Evolutionary conservation across 2,888 invertebrate genomes (phyloP), one percentile per base, ranked within the genome.

Genomic region (Apamea monoglypha): DNA sequence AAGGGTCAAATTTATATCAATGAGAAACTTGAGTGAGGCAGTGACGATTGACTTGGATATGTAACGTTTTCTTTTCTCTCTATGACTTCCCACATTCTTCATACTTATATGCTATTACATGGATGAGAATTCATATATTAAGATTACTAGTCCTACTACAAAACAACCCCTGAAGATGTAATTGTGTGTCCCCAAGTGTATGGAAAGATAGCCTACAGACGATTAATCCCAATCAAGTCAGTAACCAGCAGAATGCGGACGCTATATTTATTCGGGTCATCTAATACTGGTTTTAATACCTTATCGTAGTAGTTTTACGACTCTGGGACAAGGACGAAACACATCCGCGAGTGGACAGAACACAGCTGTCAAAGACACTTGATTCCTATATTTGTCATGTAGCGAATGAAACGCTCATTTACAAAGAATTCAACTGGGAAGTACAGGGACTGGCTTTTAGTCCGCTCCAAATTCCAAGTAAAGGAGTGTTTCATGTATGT

Each of bases 401-500:
- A 44, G 10, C 40, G 1, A 21, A 25, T 29, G 21, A 69, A 76
- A 16, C 3, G 25, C 29, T 61, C 3, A 36, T 40, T 59, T 40
- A 32, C 14, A 47, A 68, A 40, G 47, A 64, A 86, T 40, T 86
- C 1, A 64, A 82, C 21, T 76, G 83, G 82, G 86, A 72, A 86
- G 53, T 81, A 74, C 85, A 74, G 50, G 59, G 50, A 59, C 44
- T 63, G 16, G 44, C 67, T 63, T 29, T 36, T 36, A 85, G 21
- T 85, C 81, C 69, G 85, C 50, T 82, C 69, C 29, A 56, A 82
- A 82, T 82, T 70, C 82, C 81, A 64, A 85, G 85, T 40, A 81
- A 85, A 82, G 82, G 85, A 70, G 85, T 82, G 82, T 85, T 82
- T 53, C 80, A 66, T 69, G 61, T 63, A 71, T 82, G 70, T 82